Base-by-base conservation (phyloP, 2,888 invertebrate species). In the Pammene aurita region DNA sequence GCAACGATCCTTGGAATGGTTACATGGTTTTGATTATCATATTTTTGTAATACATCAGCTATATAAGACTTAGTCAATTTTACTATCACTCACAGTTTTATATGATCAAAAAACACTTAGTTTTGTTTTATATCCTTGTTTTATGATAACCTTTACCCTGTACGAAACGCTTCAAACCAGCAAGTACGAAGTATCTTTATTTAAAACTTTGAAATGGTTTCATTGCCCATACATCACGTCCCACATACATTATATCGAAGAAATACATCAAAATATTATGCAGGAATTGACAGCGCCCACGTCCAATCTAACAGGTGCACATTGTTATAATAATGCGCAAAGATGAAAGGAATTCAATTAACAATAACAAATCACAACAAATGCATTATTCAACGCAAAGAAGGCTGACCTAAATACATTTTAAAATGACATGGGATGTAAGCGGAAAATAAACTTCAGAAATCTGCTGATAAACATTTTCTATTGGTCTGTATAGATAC, bases 201-300 rank as follows among this genome's bases (percentile, higher is more conserved):
- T 26, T 26, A 44, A 9, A 82, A 83, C 83, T 86, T 85, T 85
- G 81, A 83, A 78, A 77, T 80, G 81, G 81, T 85, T 84, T 87
- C 87, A 88, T 85, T 85, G 85, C 72, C 72, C 77, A 84, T 90
- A 89, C 89, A 86, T 88, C 80, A 80, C 77, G 84, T 76, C 88
- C 88, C 81, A 68, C 70, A 70, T 74, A 67, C 75, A 74, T 85
- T 85, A 86, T 84, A 54, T 78, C 76, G 74, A 78, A 81, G 80
- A 85, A 81, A 84, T 87, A 87, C 88, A 86, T 84, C 82, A 74
- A 72, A 74, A 78, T 80, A 83, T 79, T 77, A 80, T 79, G 73
- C 74, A 72, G 74, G 72, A 78, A 77, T 78, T 78, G 76, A 79
- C 72, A 70, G 71, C 67, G 74, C 61, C 72, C 79, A 77, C 74